Percentiles rank a stretch among this genome's conserved stretches.
phyloP scores from a whole-genome alignment of 2,888 invertebrate species.

The Teleogryllus oceanicus region DNA sequence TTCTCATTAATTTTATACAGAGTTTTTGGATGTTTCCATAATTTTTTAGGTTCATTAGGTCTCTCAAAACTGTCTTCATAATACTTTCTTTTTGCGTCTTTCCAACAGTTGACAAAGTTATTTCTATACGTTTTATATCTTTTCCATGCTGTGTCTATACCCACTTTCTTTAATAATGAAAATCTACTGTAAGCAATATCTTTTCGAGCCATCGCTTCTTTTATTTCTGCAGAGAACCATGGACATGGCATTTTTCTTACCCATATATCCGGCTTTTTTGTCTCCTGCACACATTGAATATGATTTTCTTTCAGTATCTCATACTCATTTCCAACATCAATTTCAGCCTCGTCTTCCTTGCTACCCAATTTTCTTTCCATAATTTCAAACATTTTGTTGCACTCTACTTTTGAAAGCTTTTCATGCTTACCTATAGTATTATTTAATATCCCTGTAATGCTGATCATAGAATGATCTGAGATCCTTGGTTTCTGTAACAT shows the following conservation, averaged over 20 bases:
- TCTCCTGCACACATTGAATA: neutral
- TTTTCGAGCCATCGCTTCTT: too few species aligned
- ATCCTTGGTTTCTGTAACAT: conserved; percentile 12
- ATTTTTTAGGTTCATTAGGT: neutral
- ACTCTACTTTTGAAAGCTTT: neutral
- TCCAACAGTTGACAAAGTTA: neutral
- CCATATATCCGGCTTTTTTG: neutral
- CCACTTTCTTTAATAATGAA: too few species aligned
- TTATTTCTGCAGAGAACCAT: too few species aligned
- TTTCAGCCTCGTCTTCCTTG: neutral
- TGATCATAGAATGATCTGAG: neutral
- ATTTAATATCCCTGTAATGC: neutral
- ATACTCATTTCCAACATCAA: neutral
- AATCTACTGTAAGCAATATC: too few species aligned
- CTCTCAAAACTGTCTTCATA: neutral
- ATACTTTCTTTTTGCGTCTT: too few species aligned
- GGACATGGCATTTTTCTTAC: neutral
- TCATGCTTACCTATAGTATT: neutral
- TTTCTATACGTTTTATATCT: neutral
- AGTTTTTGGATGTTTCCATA: neutral
- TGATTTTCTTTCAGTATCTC: neutral
- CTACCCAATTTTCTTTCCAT: neutral
- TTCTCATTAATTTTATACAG: neutral
- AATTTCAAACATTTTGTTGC: neutral
- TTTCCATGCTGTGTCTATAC: too few species aligned